These are phyloP conservation scores for Scophthalmus maximus DNA, from an alignment of 2,113 vertebrate genomes.

Conservation along the genomic window DNA sequence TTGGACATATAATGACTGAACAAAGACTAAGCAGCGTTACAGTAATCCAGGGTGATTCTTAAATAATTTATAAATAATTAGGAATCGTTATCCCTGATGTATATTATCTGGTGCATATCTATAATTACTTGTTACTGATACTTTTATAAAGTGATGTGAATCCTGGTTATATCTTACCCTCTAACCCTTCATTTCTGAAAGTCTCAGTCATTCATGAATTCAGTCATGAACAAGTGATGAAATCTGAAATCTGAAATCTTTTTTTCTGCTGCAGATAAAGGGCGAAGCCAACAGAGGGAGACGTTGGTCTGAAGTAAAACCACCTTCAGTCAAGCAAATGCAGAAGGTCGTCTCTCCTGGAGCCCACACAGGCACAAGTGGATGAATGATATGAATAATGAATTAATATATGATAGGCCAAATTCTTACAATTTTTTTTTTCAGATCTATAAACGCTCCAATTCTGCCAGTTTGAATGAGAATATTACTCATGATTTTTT, in stretches of 20 bases:
- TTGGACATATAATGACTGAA: not conserved
- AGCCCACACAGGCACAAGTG: not conserved
- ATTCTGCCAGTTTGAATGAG: not conserved
- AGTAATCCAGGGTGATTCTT: not conserved
- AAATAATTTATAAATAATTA: not conserved
- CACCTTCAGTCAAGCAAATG: not conserved
- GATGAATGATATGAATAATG: not conserved
- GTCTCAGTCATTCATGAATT: conserved; percentile 1
- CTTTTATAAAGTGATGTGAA: not conserved
- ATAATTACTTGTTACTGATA: not conserved
- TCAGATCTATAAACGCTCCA: not conserved
- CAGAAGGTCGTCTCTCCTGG: no score
- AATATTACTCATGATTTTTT: not conserved
- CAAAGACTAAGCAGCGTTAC: not conserved
- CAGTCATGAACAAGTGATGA: not conserved
- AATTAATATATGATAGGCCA: not conserved
- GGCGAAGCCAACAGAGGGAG: conserved; percentile 57
- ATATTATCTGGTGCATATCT: not conserved
- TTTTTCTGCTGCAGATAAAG: conserved; percentile 29
- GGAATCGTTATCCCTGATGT: not conserved
- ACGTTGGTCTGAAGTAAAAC: conserved; percentile 17
- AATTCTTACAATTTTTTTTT: not conserved
- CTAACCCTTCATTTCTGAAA: not conserved
- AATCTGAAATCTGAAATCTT: not conserved
- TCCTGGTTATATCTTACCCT: not conserved